phyloP scores from a whole-genome alignment of 2,113 vertebrate genomes.

The Cyphomyrus discorhynchus region DNA sequence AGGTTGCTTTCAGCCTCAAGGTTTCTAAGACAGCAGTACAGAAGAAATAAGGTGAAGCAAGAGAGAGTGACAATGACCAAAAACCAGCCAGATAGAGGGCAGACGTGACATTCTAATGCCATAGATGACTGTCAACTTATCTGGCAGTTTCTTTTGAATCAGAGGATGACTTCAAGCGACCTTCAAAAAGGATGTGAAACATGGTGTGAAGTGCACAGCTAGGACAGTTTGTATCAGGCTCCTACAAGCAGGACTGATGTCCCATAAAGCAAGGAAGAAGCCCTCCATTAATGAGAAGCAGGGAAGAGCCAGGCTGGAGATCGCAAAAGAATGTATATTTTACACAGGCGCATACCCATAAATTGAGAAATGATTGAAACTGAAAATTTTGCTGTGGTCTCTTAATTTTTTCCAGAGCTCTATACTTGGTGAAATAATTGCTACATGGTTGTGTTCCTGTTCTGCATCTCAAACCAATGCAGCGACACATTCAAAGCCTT shows the following conservation, averaged over 20 bases:
- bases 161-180: no score
- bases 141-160: no score
- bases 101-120: no score
- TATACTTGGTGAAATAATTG: neutral
- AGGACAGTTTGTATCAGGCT: no score
- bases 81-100: no score
- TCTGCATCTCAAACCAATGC: neutral
- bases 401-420: neutral
- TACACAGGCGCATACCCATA: neutral
- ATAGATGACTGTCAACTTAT: no score
- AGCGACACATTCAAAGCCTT: neutral
- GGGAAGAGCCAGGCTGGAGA: neutral
- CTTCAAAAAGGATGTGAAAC: no score
- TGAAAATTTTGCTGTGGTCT: neutral
- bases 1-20: no score
- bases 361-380: neutral
- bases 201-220: no score
- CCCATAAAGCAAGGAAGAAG: neutral
- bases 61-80: no score
- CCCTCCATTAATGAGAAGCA: neutral
- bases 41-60: no score
- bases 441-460: neutral
- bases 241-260: neutral
- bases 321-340: neutral
- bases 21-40: no score